Evolutionary conservation across 2,888 invertebrate species (phyloP).

Genomic region (Thelaira solivaga): DNA sequence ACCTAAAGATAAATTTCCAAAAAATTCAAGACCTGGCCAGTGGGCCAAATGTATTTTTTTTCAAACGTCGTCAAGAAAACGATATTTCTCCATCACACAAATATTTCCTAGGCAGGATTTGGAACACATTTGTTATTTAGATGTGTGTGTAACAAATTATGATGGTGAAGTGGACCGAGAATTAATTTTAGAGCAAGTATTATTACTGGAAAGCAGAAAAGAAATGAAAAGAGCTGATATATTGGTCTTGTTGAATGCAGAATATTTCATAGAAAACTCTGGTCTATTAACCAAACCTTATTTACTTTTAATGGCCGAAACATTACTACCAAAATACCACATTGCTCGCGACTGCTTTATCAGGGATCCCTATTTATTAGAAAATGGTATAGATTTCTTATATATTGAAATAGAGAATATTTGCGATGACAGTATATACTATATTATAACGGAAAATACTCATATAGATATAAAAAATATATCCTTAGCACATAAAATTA

Average conservation of each 20-base stretch:
- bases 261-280: conserved; percentile 23
- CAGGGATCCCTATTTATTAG: conserved; percentile 36
- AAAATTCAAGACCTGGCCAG: conserved; percentile 26
- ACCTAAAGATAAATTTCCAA: conserved; percentile 58
- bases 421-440: conserved; percentile 58
- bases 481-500: conserved; percentile 48
- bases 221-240: neutral
- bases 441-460: conserved; percentile 63
- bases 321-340: conserved; percentile 58
- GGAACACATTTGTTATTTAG: conserved; percentile 66
- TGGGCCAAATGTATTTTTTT: conserved; percentile 67
- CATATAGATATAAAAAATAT: conserved; percentile 67
- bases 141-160: conserved; percentile 65
- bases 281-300: conserved; percentile 5
- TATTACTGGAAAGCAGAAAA: neutral
- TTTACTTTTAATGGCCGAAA: conserved; percentile 46
- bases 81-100: conserved; percentile 65
- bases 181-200: conserved; percentile 4
- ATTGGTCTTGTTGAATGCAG: conserved; percentile 4
- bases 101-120: conserved; percentile 61
- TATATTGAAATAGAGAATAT: conserved; percentile 58
- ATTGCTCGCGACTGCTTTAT: conserved; percentile 55
- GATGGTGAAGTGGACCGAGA: neutral
- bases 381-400: conserved; percentile 68
- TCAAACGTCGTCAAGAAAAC: conserved; percentile 19